Evolutionary conservation across 2,113 vertebrate species (phyloP).

Genomic region (Xerus inauris): DNA sequence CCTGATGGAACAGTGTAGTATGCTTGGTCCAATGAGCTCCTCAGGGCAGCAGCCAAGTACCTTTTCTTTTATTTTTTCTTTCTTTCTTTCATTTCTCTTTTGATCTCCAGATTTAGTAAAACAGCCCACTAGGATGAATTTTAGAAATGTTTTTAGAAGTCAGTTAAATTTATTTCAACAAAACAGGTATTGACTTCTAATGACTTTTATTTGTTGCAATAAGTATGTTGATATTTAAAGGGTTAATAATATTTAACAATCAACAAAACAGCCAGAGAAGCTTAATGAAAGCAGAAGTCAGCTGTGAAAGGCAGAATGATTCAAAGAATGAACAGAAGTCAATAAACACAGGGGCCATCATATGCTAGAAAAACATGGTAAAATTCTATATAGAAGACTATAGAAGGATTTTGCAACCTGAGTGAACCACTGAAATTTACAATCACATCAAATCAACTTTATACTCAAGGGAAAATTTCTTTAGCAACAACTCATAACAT

Average conservation of each 20-base stretch:
- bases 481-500: background rate
- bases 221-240: background rate
- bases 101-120: background rate
- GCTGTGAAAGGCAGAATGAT: background rate
- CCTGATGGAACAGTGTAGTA: background rate
- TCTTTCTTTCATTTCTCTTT: background rate
- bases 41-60: background rate
- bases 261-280: conserved; percentile 11
- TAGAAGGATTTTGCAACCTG: background rate
- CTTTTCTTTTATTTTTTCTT: background rate
- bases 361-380: background rate
- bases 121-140: background rate
- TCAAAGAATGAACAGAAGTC: background rate
- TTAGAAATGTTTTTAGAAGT: background rate
- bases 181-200: background rate
- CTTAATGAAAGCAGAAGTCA: background rate
- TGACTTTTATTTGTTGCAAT: background rate
- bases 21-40: background rate
- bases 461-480: background rate
- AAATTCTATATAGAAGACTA: background rate
- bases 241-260: background rate
- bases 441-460: background rate
- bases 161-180: background rate
- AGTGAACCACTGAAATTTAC: background rate
- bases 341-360: background rate